Base-by-base conservation (phyloP, 1,140 invertebrate genomes). In the Monomorium pharaonis region DNA sequence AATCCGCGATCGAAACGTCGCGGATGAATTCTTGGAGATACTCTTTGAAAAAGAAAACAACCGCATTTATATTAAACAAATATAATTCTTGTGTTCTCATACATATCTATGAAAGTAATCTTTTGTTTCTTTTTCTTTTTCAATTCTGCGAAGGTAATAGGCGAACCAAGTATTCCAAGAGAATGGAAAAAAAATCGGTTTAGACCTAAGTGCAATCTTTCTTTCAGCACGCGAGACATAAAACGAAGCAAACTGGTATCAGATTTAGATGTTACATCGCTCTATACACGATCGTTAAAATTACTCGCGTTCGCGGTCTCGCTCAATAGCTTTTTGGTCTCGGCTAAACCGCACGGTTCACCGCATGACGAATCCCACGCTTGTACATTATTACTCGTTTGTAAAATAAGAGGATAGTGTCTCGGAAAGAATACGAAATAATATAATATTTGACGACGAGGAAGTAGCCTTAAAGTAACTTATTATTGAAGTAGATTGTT, bases 381-480 rank as follows among this genome's bases (percentile, higher is more conserved):
- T 54, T 89, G 86, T 89, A 88, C 54, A 86, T 88, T 88, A 72
- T 80, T 80, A 58, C 2, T 21, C 44, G 56, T 84, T 84, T 58
- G 60, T 21, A 33, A 47, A 54, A 33, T 33, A 37, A 21, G 51
- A 84, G 56, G 60, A 84, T 84, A 87, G 65, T 67, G 86, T 58
- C 85, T 84, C 30, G 47, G 30, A 63, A 58, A 27, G 24, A 21
- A 16, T 60, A 74, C 24, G 88, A 86, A 69, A 30, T 63, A 63
- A 84, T 75, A 90, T 58, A 7, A 47, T 87, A 89, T 87, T 44
- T 21, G 54, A 81, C 37, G 58, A 86, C n/a, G 72, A 58, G 84
- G 10, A 58, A 72, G 72, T 89, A 89, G 88, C 88, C 88, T 89
- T 89, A 89, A 88, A 85, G 30, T 92, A 92, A 92, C 87, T 92